These are phyloP conservation scores for Neelides sp. DNA, from an alignment of 1,140 invertebrate genomes.

Conservation along the genomic window DNA sequence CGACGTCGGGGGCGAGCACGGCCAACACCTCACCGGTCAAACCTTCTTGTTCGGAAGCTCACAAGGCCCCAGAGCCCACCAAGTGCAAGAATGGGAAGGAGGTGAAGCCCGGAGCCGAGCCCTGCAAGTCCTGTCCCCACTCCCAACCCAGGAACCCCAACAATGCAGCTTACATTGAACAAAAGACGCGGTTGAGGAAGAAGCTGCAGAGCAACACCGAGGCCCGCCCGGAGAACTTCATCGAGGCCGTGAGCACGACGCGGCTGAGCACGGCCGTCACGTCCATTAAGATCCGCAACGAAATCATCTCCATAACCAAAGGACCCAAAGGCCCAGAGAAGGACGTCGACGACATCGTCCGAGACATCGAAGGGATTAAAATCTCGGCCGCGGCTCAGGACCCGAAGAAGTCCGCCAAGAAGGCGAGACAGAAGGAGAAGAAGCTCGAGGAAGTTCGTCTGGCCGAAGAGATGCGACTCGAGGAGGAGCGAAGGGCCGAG, in stretches of 20 bases:
- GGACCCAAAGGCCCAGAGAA: neutral
- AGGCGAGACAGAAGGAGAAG: slow-evolving; percentile 14
- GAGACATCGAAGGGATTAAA: slow-evolving; percentile 18
- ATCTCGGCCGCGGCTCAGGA: neutral
- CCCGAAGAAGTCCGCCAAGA: slow-evolving; percentile 21
- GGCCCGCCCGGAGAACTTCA: neutral
- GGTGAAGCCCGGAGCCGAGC: too few species aligned
- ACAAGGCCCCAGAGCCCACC: too few species aligned
- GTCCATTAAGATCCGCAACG: too few species aligned
- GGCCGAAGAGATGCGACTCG: neutral
- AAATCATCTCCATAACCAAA: neutral
- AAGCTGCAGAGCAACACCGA: neutral
- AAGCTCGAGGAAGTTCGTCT: slow-evolving; percentile 10
- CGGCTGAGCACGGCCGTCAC: neutral
- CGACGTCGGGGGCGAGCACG: too few species aligned
- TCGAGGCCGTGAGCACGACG: neutral
- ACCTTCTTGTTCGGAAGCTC: too few species aligned
- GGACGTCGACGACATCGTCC: slow-evolving; percentile 20
- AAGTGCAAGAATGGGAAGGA: too few species aligned
- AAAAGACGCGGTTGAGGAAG: neutral
- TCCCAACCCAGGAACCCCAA: too few species aligned
- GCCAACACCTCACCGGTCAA: too few species aligned
- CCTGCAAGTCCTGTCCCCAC: too few species aligned
- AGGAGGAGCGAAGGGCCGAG: neutral
- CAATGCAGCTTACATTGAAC: too few species aligned